A percentile compares a stretch with the other conserved stretches of the same genome.
These are phyloP conservation scores for Drosophila kikkawai DNA, from an alignment of 1,140 invertebrate species.

Conservation along the genomic window DNA sequence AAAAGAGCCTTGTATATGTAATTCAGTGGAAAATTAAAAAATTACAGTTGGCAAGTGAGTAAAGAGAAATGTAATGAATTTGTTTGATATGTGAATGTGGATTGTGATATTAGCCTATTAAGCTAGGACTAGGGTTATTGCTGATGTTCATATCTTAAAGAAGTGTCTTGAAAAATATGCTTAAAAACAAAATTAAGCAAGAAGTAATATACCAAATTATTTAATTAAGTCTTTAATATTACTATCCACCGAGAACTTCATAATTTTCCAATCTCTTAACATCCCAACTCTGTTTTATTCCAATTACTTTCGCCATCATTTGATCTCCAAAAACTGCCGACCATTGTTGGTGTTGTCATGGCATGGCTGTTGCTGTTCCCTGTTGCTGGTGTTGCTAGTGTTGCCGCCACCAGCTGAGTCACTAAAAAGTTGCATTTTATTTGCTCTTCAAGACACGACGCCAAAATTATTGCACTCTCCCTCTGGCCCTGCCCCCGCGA, in stretches of 20 bases:
- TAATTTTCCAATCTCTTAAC: background rate
- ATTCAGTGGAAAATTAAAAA: slow-evolving; percentile 31
- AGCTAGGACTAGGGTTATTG: too few species aligned
- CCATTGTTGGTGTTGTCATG: slow-evolving; percentile 1
- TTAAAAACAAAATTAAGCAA: background rate
- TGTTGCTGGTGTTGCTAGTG: background rate
- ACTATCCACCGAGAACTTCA: too few species aligned
- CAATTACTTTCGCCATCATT: slow-evolving; percentile 58
- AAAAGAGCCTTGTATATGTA: background rate
- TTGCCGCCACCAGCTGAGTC: slow-evolving; percentile 60
- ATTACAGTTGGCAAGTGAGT: background rate
- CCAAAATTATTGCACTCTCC: slow-evolving; percentile 68
- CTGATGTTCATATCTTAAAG: background rate
- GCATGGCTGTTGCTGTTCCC: background rate
- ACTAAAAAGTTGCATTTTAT: slow-evolving; percentile 78
- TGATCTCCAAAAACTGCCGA: slow-evolving; percentile 38
- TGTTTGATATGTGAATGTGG: background rate
- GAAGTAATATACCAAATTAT: background rate
- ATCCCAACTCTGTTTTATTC: background rate
- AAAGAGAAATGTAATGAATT: background rate
- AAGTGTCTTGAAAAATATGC: too few species aligned
- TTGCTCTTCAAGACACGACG: slow-evolving; percentile 71
- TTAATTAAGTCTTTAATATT: too few species aligned
- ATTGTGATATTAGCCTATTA: background rate
- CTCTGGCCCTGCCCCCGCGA: background rate